Evolutionary conservation across 1,140 invertebrate species (phyloP), one percentile per base, ranked within the genome.

Genomic region (Drosophila lacertosa): DNA sequence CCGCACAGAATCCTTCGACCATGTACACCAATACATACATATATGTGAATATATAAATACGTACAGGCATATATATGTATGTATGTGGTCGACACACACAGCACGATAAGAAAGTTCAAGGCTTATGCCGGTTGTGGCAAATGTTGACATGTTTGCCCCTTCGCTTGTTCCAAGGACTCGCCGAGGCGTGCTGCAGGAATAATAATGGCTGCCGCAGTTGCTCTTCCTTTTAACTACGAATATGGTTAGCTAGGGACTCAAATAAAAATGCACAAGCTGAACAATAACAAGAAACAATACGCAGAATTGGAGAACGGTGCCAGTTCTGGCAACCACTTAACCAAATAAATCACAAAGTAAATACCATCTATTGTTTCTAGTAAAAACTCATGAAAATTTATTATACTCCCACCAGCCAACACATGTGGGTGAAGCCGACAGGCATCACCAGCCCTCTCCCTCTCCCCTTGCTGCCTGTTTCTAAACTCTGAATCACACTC

Each of bases 261-360:
- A 68, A 53, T 53, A 64, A 74, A 74, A 74, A 67, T 74, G 57
- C 64, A 69, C 40, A 74, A 55, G 45, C 40, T 32, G 22, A 55
- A 48, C 39, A 48, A 55, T 54, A 63, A 69, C 47, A 60, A 67
- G 44, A 62, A 37, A n/a, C 15, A 71, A 39, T 51, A 60, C 66
- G 64, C 47, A 58, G 54, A 24, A 44, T 11, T 13, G 16, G 15
- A 35, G 32, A 22, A 26, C n/a, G 48, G 18, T 24, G 53, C 13
- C 35, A 57, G 50, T 33, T 60, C 44, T 59, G 66, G 58, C 44
- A 77, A 74, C 74, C 74, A 77, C 74, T 74, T 77, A 74, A 77
- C 74, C 74, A 77, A 74, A 77, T 77, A 77, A 77, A 74, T 77
- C 74, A 77, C 74, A 74, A 75, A 75, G 66, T 77, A 77, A 77